Evolutionary conservation across 1,140 invertebrate species (phyloP).

Genomic region (Drosophila pectinifera): DNA sequence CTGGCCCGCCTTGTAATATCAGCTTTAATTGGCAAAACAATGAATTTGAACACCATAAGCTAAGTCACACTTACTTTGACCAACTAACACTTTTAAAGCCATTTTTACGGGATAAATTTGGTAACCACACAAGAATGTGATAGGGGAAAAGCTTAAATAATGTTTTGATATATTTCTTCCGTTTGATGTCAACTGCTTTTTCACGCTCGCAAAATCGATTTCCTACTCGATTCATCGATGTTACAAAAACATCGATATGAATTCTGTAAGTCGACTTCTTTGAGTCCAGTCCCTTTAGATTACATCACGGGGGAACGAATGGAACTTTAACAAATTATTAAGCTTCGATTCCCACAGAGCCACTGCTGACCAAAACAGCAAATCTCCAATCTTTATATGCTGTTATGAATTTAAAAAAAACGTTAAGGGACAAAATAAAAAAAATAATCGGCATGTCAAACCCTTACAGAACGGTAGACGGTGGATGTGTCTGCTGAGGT

Average conservation of each 20-base stretch:
- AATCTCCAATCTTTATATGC: too few species aligned
- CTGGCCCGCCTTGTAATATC: background rate
- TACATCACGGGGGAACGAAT: background rate
- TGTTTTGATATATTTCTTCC: conserved; percentile 13
- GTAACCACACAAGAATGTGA: conserved; percentile 4
- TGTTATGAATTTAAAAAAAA: too few species aligned
- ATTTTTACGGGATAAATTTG: conserved; percentile 26
- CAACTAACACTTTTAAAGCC: conserved; percentile 51
- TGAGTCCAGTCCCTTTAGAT: background rate
- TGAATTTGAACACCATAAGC: too few species aligned
- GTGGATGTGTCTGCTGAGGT: background rate
- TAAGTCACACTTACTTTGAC: conserved; percentile 85
- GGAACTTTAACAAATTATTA: background rate
- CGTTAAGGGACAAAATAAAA: background rate
- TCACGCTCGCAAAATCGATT: conserved; percentile 2
- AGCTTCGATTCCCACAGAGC: too few species aligned
- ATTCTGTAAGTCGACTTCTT: background rate
- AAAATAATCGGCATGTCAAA: background rate
- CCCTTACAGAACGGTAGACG: background rate
- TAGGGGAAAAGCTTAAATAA: conserved; percentile 2
- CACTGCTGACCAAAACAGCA: background rate
- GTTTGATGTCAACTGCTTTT: conserved; percentile 8
- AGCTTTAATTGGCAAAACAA: background rate
- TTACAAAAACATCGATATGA: background rate
- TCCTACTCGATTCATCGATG: conserved; percentile 5